Evolutionary conservation across 1,140 invertebrate species (phyloP), one percentile per base, ranked within the genome.

Genomic region (Heterodera schachtii): DNA sequence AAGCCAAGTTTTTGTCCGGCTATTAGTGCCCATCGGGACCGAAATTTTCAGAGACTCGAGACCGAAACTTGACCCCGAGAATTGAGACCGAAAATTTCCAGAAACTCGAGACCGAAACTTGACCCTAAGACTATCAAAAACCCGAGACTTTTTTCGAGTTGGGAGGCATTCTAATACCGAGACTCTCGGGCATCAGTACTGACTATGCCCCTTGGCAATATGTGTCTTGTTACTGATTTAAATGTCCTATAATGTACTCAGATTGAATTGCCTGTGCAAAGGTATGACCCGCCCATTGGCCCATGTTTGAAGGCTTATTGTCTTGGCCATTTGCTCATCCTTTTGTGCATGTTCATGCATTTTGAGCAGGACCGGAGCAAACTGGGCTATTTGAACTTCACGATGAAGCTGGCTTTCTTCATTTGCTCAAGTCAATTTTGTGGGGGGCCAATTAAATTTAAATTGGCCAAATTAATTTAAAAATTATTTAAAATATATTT

Each of bases 261-360:
- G 69, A 71, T 71, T 19, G 69, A 71, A 46, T 71, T 43, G 41
- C 69, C 69, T 46, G 69, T 71, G 31, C 69, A 71, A 11, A 71
- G 41, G 13, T 89, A 89, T 74, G 87, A 88, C 60, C 88, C 88
- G 11, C 60, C 80, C 21, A 43, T 90, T 46, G 13, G 73, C n/a
- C 47, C 83, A 16, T 87, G 88, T 78, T 79, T 85, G 21, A 90
- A 88, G 73, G 67, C 84, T 6, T 89, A 89, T 71, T 81, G 84
- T 46, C 66, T 85, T 7, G 80, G 52, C 3, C 89, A 90, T 49
- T 89, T 89, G 60, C 31, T 90, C 4, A 79, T 89, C 9, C 66
- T 89, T 3, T 49, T 89, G 43, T 81, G 79, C 52, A 88, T 90
- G 47, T 89, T 90, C 83, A 80, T 89, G 80, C 89, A 89, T 73